phyloP scores from a whole-genome alignment of 1,140 invertebrate genomes.

The Colletes latitarsis region DNA sequence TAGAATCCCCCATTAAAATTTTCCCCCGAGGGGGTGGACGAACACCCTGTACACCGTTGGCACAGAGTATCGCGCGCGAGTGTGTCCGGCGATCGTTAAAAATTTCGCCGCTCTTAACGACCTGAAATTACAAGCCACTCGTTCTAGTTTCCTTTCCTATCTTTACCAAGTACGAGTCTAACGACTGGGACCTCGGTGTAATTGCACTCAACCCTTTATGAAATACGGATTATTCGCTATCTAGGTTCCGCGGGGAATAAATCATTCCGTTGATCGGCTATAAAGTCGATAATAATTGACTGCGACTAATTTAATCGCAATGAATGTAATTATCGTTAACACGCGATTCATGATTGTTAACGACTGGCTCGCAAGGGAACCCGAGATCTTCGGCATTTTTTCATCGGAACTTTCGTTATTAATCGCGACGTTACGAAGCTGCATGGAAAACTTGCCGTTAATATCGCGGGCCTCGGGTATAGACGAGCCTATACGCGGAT shows the following conservation, averaged over 20 bases:
- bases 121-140: conserved; percentile 30
- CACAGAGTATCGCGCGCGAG: no score
- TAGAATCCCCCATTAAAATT: no score
- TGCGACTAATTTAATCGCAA: conserved; percentile 14
- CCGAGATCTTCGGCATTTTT: not conserved
- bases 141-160: not conserved
- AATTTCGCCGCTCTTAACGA: conserved; percentile 36
- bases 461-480: not conserved
- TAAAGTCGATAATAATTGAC: conserved; percentile 21
- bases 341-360: conserved; percentile 20
- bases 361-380: not conserved
- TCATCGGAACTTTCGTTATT: not conserved
- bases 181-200: conserved; percentile 9
- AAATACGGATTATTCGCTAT: conserved; percentile 23
- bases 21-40: no score
- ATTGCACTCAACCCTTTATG: conserved; percentile 16
- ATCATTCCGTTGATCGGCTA: conserved; percentile 23
- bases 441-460: no score
- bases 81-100: conserved; percentile 18
- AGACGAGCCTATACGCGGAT: not conserved
- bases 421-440: conserved; percentile 16
- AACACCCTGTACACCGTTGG: no score
- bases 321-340: conserved; percentile 24
- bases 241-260: not conserved
- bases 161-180: not conserved